phyloP scores from a whole-genome alignment of 2,888 invertebrate species.

The Drosophila formosana region DNA sequence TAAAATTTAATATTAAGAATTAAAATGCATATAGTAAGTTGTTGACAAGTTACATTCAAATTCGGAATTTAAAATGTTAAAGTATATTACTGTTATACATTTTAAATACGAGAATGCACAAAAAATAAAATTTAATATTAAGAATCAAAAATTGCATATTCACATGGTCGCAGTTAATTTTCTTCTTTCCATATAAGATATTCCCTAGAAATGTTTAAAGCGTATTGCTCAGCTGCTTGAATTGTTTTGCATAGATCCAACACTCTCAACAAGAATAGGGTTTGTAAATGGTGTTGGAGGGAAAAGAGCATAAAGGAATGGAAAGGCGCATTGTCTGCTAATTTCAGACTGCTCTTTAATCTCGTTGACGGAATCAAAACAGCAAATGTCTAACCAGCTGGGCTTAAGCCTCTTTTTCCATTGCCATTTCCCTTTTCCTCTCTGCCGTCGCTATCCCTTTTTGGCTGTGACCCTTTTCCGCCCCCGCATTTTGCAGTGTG shows the following conservation, averaged over 20 bases:
- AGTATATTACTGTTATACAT: no score
- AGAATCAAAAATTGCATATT: no score
- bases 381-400: constrained; percentile 64
- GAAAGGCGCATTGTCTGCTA: constrained; percentile 37
- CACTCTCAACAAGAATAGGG: not conserved
- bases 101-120: no score
- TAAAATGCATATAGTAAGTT: no score
- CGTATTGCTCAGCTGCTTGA: not conserved
- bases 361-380: constrained; percentile 64
- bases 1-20: no score
- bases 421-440: constrained; percentile 2
- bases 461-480: not conserved
- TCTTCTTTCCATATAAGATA: no score
- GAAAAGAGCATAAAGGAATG: constrained; percentile 1
- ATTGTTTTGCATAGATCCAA: not conserved
- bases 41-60: no score
- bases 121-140: no score
- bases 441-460: not conserved
- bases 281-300: not conserved
- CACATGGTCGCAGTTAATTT: no score
- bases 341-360: constrained; percentile 57
- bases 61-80: no score
- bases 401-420: constrained; percentile 39
- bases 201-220: no score
- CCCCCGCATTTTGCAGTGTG: constrained; percentile 30